Percentiles rank a stretch among this genome's conserved stretches.
Conservation (phyloP, 2,888 invertebrate species). For the Lomographa bimaculata region DNA sequence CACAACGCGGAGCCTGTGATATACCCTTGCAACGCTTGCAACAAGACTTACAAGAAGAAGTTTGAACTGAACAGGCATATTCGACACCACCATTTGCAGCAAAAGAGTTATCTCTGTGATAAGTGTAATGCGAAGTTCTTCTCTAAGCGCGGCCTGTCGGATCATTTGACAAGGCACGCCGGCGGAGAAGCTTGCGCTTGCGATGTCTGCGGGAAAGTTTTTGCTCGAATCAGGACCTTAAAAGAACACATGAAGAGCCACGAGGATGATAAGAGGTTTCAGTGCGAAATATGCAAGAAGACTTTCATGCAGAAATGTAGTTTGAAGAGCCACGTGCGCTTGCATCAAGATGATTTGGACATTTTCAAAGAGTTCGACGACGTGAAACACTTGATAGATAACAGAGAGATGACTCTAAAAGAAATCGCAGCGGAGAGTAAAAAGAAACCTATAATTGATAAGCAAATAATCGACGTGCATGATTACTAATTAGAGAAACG, state of each 20-base stretch:
- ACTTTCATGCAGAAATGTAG: constrained; percentile 73
- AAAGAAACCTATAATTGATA: constrained; percentile 55
- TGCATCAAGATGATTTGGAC: constrained; percentile 74
- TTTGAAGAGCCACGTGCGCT: constrained; percentile 64
- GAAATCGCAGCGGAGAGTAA: constrained; percentile 72
- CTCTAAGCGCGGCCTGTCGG: constrained; percentile 67
- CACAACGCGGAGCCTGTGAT: constrained; percentile 64
- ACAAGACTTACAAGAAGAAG: constrained; percentile 72
- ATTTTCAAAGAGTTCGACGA: constrained; percentile 79
- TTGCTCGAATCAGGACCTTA: constrained; percentile 58
- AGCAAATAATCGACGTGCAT: constrained; percentile 31
- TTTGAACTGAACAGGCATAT: constrained; percentile 74
- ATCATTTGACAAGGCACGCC: constrained; percentile 62
- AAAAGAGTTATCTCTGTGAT: constrained; percentile 67
- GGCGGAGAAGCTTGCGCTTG: constrained; percentile 62
- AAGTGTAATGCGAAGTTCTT: constrained; percentile 73
- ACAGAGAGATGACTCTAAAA: constrained; percentile 71
- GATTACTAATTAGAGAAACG: too few relatives aligned
- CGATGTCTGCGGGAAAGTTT: constrained; percentile 65
- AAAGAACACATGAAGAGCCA: constrained; percentile 68
- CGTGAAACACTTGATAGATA: constrained; percentile 73
- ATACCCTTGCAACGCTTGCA: constrained; percentile 74
- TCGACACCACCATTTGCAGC: constrained; percentile 72
- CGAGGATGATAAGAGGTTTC: constrained; percentile 63
- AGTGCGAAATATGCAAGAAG: constrained; percentile 72